Base-by-base conservation (phyloP, 92 coral and sea anemone species). In the Porites divaricata region DNA sequence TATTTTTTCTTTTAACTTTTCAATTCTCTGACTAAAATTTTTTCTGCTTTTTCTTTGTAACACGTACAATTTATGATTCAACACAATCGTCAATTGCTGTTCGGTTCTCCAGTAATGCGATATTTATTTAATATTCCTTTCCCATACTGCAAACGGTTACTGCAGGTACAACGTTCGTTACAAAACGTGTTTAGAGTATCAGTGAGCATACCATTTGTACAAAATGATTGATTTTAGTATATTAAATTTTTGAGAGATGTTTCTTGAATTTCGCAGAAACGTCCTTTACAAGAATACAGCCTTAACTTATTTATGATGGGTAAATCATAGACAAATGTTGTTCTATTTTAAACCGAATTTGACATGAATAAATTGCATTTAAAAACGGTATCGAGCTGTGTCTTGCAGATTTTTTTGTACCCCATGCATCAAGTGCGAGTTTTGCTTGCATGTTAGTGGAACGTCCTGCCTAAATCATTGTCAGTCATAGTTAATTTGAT, bases 261-360 rank as follows among this genome's bases (percentile, higher is more conserved):
- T 28, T 45, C 68, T 4, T 73, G 58, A 72, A 61, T 72, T 41
- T 62, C 54, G 69, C 57, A 59, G 81, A 19, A 63, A 61, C 49
- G 21, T 9, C 8, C 21, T 45, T 63, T 52, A 16, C 24, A 22
- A 17, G 7, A 50, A n/a, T 20, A 21, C 12, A 9, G 8, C 17
- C 16, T 2, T 11, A 54, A 54, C 59, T 54, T 54, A 54, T 19
- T 61, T 20, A 24, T 17, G 13, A 9, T 23, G 63, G 71, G 72
- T n/a, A 45, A 61, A 59, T 48, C 45, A 41, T 61, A 61, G 63
- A 72, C 86, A 72, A 72, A 72, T 35, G 25, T 66, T 80, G 85
- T 50, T 35, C 61, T 82, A 82, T 82, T 82, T 82, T 82, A 61
- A 24, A 82, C 63, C 45, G 79, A 59, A 72, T 72, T 72, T 72